Evolutionary conservation across 2,113 vertebrate species (phyloP).

Genomic region (Cyanistes caeruleus): DNA sequence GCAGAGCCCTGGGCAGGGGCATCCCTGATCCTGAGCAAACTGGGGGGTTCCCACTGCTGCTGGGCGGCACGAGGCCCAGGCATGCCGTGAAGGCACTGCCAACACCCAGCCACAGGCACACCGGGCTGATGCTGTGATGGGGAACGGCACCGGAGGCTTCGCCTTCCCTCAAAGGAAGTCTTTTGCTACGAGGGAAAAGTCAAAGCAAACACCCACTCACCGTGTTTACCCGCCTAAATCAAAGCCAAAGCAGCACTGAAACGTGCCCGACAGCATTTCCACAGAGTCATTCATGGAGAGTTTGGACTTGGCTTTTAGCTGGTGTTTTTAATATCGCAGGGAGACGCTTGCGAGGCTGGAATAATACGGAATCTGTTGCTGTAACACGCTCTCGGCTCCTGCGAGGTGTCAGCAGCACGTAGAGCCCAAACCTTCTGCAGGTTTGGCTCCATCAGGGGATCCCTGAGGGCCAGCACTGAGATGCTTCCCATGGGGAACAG

Average conservation of each 20-base stretch:
- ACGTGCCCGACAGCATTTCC: slow-evolving; percentile 6
- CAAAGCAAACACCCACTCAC: slow-evolving; percentile 47
- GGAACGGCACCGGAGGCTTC: neutral
- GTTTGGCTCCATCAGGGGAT: neutral
- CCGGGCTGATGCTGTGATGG: fast-evolving
- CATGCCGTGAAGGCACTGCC: fast-evolving
- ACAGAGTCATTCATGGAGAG: slow-evolving; percentile 7
- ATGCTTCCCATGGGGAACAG: neutral
- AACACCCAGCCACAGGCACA: neutral
- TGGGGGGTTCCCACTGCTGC: neutral
- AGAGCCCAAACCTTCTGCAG: neutral
- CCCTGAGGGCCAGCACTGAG: neutral
- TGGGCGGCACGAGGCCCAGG: neutral
- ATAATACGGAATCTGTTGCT: slow-evolving; percentile 31
- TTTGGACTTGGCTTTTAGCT: neutral
- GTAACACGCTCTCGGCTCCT: neutral
- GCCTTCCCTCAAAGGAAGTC: neutral
- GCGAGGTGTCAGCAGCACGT: slow-evolving; percentile 46
- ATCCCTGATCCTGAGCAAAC: neutral
- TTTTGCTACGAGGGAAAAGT: neutral
- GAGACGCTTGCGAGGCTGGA: neutral
- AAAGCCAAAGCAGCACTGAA: slow-evolving; percentile 20
- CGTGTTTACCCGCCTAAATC: neutral
- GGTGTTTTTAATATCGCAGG: neutral
- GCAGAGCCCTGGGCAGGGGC: neutral